Conservation (phyloP, 1,140 invertebrate genomes). For the Drosophila ogumai region DNA sequence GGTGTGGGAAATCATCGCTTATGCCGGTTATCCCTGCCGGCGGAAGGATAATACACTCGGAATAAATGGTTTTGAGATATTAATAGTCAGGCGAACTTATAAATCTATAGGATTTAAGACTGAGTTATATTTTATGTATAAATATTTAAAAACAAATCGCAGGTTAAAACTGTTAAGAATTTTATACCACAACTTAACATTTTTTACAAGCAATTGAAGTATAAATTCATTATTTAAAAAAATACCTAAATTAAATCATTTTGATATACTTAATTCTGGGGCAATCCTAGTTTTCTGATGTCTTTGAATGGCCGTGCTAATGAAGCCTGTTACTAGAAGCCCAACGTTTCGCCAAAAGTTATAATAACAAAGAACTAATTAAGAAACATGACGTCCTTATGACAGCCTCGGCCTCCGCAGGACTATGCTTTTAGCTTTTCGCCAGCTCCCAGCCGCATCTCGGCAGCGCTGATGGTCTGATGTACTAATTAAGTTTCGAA, state of each 20-base stretch:
- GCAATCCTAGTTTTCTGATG: not conserved
- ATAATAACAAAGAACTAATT: conserved; percentile 83
- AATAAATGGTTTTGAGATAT: conserved; percentile 1
- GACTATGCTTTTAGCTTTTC: not conserved
- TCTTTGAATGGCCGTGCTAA: conserved; percentile 37
- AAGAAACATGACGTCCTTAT: conserved; percentile 83
- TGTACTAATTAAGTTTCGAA: conserved; percentile 83
- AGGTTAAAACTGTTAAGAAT: no score
- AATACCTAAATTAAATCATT: fast-evolving
- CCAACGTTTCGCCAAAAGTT: conserved; percentile 61
- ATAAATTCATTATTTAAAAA: not conserved
- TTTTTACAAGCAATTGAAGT: not conserved
- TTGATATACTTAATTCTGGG: not conserved
- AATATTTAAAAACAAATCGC: not conserved
- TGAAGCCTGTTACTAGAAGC: conserved; percentile 45
- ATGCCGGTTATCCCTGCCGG: conserved; percentile 12
- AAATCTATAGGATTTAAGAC: not conserved
- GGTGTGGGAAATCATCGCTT: conserved; percentile 19
- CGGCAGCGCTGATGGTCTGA: conserved; percentile 69
- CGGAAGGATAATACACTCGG: conserved; percentile 3
- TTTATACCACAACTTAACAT: not conserved
- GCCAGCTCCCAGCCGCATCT: conserved; percentile 18
- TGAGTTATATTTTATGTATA: not conserved
- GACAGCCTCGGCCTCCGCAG: conserved; percentile 51
- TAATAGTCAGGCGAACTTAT: not conserved